phyloP scores from a whole-genome alignment of 1,140 invertebrate genomes.

The Chlorops oryzae region DNA sequence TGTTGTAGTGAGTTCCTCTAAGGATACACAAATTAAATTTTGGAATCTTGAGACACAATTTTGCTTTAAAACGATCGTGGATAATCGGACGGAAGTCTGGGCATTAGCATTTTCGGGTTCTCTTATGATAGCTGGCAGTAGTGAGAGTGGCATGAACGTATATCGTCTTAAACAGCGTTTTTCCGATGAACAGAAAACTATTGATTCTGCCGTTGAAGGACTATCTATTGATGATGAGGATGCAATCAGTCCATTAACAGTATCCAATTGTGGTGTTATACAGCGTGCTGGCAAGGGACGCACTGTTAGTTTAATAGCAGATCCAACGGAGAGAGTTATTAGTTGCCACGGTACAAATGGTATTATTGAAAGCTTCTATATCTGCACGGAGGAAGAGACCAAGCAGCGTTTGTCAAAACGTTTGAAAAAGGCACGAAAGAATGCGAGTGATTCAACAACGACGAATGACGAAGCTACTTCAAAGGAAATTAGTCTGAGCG shows the following conservation, averaged over 20 bases:
- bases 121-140: conserved; percentile 79
- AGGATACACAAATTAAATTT: conserved; percentile 93
- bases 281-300: conserved; percentile 69
- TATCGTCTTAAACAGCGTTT: conserved; percentile 62
- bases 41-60: conserved; percentile 94
- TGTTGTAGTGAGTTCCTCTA: conserved; percentile 82
- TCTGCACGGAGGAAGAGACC: conserved; percentile 70
- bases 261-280: conserved; percentile 68
- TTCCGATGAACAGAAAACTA: conserved; percentile 47
- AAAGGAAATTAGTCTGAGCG: conserved; percentile 53
- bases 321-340: conserved; percentile 62
- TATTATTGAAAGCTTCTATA: conserved; percentile 75
- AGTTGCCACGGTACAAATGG: conserved; percentile 79
- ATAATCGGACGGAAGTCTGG: conserved; percentile 79
- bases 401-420: conserved; percentile 64
- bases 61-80: conserved; percentile 89
- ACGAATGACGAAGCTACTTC: conserved; percentile 22
- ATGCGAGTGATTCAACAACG: conserved; percentile 11
- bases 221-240: conserved; percentile 35
- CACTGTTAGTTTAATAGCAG: conserved; percentile 60
- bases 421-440: conserved; percentile 57
- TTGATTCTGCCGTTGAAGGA: conserved; percentile 54
- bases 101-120: conserved; percentile 70
- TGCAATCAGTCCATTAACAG: conserved; percentile 60
- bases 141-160: conserved; percentile 76